Base-by-base conservation (phyloP, 2,797 vertebrate genomes). In the Spinus pinus region DNA sequence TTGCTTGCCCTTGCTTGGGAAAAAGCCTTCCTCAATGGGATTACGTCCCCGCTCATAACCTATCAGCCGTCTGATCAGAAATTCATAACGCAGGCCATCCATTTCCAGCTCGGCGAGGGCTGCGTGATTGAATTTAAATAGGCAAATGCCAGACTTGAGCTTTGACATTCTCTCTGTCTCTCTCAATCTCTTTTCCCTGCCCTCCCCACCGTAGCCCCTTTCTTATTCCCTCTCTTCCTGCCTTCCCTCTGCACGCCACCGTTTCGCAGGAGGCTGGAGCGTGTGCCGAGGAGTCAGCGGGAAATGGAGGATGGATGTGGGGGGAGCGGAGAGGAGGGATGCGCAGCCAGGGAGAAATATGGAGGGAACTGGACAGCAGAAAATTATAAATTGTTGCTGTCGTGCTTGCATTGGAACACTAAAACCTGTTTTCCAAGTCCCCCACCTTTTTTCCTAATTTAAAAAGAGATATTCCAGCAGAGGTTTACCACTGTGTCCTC, bases 71-170 rank as follows among this genome's bases (percentile, higher is more conserved):
- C 97, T 98, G 97, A 98, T 98, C 98, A 98, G 98, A 98, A 98
- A 98, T 98, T 98, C 97, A 98, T 97, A 98, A 98, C 94, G 33
- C 97, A 96, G 96, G 95, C 96, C 97, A 96, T 98, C 98, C 98
- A 97, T 96, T 97, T 97, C 97, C 96, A 97, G 97, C 97, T 92
- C 77, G 33, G 95, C 94, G 73, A 96, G 95, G 97, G 97, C 97
- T 98, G 97, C 97, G 93, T 97, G 97, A 98, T 97, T 98, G 97
- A 98, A 98, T 98, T 98, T 98, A 98, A 99, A 98, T 98, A 98
- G 98, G 97, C 97, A 98, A 98, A 98, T 98, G 98, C 97, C 97
- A 98, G 96, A 96, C 96, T 97, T 97, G 97, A 96, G 96, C 87
- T 90, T 97, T 98, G 97, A 98, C 97, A 97, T 97, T 98, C 97